Evolutionary conservation across 2,797 vertebrate species (phyloP).

Genomic region (Oreochromis grahami): DNA sequence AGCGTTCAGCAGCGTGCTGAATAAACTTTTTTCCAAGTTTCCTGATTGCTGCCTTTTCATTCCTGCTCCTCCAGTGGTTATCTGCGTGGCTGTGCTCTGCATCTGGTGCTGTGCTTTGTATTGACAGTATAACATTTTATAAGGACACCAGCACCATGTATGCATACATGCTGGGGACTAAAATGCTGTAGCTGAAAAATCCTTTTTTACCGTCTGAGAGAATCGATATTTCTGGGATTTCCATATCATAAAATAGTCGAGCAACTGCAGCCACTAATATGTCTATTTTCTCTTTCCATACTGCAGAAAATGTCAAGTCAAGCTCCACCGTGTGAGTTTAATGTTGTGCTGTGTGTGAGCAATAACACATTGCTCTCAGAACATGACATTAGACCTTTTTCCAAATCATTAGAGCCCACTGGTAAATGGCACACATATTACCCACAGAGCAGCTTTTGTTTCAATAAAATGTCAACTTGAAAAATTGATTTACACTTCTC

Average conservation of each 20-base stretch:
- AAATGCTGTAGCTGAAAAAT: not conserved
- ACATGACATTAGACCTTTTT: slow-evolving; percentile 28
- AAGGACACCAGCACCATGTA: not conserved
- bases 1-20: not conserved
- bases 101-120: not conserved
- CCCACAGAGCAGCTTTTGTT: slow-evolving; percentile 12
- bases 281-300: not conserved
- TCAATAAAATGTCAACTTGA: slow-evolving; percentile 31
- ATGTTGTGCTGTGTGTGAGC: not conserved
- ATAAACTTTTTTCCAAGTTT: not conserved
- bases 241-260: not conserved
- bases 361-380: not conserved
- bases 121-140: not conserved
- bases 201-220: not conserved
- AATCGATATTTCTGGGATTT: slow-evolving; percentile 1
- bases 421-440: not conserved
- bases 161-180: not conserved
- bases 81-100: not conserved
- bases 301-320: slow-evolving; percentile 24
- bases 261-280: not conserved
- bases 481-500: not conserved
- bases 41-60: not conserved
- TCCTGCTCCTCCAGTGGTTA: not conserved
- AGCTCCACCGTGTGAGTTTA: not conserved
- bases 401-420: slow-evolving; percentile 9